These are phyloP conservation scores for Pampusana beccarii DNA, from an alignment of 2,113 vertebrate genomes.

Conservation along the genomic window DNA sequence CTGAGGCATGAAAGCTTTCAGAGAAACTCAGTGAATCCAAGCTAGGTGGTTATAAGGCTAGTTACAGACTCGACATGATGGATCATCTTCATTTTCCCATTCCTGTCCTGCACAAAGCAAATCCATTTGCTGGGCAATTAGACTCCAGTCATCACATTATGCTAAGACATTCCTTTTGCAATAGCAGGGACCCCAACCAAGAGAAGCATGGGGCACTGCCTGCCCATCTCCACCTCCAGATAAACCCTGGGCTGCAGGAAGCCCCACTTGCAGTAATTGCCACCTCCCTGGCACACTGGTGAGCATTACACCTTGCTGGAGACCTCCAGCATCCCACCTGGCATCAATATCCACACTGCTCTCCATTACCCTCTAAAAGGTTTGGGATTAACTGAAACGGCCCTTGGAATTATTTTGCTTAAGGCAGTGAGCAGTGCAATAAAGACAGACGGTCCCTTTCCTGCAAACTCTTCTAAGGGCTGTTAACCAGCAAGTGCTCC, in stretches of 20 bases:
- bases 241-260: background rate
- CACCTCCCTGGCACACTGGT: fast-evolving
- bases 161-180: background rate
- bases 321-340: background rate
- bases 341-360: fast-evolving
- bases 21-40: background rate
- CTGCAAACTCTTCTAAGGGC: background rate
- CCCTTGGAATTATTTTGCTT: background rate
- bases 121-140: slow-evolving; percentile 62
- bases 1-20: slow-evolving; percentile 48
- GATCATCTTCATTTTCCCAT: slow-evolving; percentile 43
- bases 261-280: fast-evolving
- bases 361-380: background rate
- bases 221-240: background rate
- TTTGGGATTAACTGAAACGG: fast-evolving
- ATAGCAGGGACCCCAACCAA: background rate
- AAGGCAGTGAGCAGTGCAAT: background rate
- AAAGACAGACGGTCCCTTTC: background rate
- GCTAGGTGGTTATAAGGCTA: slow-evolving; percentile 10
- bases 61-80: slow-evolving; percentile 10
- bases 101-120: slow-evolving; percentile 23
- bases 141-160: slow-evolving; percentile 19
- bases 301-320: background rate
- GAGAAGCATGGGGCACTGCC: background rate
- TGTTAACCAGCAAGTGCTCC: background rate